phyloP scores from a whole-genome alignment of 2,113 vertebrate genomes.

The Gobius niger region DNA sequence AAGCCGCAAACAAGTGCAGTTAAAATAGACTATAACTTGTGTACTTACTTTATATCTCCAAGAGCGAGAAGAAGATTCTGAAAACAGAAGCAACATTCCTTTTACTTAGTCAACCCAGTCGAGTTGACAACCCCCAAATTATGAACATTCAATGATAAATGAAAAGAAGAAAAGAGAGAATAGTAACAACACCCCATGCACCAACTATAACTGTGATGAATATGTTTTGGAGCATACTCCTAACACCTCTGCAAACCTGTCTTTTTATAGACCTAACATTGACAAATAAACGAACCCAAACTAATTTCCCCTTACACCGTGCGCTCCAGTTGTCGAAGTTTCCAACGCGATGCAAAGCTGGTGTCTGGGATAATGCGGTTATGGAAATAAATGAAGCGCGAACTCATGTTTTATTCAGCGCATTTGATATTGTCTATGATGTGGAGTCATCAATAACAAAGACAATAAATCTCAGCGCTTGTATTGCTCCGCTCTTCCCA shows the following conservation, averaged over 20 bases:
- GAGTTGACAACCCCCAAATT: too few species aligned
- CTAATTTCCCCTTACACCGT: background rate
- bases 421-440: constrained; percentile 9
- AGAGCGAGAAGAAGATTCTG: too few species aligned
- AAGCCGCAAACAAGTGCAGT: too few species aligned
- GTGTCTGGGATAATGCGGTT: constrained; percentile 2
- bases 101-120: too few species aligned
- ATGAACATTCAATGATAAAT: background rate
- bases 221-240: background rate
- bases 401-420: constrained; percentile 8
- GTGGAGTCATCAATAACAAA: constrained; percentile 10
- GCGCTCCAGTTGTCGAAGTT: background rate
- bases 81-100: too few species aligned
- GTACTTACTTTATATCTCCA: too few species aligned
- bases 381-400: constrained; percentile 2
- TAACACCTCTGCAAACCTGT: background rate
- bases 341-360: background rate
- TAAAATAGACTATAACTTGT: too few species aligned
- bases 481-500: background rate
- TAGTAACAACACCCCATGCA: background rate
- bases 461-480: constrained; percentile 1
- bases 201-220: background rate
- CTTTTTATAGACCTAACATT: background rate
- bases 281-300: background rate
- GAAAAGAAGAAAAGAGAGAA: background rate